A percentile compares a stretch with the other conserved stretches of the same genome.
Evolutionary conservation across 2,888 invertebrate species (phyloP).

Genomic region (Dexiosoma caninum): DNA sequence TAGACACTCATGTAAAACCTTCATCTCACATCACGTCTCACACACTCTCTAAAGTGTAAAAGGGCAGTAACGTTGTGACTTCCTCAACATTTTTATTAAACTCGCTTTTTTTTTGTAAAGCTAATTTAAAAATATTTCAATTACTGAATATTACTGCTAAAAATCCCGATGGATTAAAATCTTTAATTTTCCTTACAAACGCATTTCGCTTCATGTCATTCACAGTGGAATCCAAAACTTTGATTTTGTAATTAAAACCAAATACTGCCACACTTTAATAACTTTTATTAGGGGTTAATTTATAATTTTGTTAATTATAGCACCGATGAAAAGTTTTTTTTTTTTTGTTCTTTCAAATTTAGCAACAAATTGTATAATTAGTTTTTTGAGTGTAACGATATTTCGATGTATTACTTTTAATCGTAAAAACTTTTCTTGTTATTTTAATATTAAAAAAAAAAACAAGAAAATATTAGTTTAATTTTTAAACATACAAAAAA

Average conservation of each 20-base stretch:
- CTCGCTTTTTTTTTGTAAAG: too few species aligned
- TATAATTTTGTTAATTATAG: not conserved
- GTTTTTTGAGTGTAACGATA: not conserved
- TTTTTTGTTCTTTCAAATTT: not conserved
- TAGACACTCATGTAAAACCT: too few species aligned
- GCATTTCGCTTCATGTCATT: not conserved
- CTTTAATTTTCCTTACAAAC: not conserved
- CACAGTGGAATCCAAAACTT: not conserved
- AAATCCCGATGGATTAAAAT: too few species aligned
- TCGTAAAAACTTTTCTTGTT: not conserved
- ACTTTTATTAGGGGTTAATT: not conserved
- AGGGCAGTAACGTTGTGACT: too few species aligned
- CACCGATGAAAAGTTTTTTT: not conserved
- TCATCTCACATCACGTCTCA: too few species aligned
- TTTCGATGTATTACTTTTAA: not conserved
- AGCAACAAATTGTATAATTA: not conserved
- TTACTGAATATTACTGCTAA: too few species aligned
- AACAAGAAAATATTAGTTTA: constrained; percentile 51
- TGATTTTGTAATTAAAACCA: not conserved
- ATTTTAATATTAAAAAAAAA: constrained; percentile 12
- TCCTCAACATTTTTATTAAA: too few species aligned
- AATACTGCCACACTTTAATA: constrained; percentile 5
- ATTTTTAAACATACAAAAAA: constrained; percentile 48
- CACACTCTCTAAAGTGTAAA: too few species aligned
- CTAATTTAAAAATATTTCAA: too few species aligned